Percentiles rank a stretch among this genome's conserved stretches.
These are phyloP conservation scores for Tympanoctomys barrerae DNA, from an alignment of 2,797 vertebrate genomes.

Conservation along the genomic window DNA sequence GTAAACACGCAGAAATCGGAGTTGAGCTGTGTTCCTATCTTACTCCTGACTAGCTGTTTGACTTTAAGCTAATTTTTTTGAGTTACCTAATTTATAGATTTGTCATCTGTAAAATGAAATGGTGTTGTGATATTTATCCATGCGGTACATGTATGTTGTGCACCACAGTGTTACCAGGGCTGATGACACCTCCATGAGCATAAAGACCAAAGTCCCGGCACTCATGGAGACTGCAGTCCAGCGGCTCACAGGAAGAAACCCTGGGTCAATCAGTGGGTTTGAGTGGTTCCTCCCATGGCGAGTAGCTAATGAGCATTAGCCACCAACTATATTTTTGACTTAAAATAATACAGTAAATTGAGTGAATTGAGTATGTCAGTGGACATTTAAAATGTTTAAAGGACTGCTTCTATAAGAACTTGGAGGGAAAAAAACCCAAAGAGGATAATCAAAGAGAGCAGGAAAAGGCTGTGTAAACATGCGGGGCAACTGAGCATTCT, in stretches of 20 bases:
- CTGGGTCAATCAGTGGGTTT: not conserved
- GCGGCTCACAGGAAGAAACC: not conserved
- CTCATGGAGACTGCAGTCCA: not conserved
- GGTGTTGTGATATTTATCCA: not conserved
- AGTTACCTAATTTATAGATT: not conserved
- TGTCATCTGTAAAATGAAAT: slow-evolving; percentile 18
- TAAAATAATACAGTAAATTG: not conserved
- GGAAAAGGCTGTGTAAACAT: slow-evolving; percentile 18
- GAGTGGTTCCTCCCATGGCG: not conserved
- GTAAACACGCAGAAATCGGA: not conserved
- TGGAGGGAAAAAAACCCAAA: slow-evolving; percentile 9
- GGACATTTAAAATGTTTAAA: not conserved
- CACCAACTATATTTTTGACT: not conserved
- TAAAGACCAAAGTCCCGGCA: not conserved
- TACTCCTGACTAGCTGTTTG: not conserved
- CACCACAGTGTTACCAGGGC: not conserved
- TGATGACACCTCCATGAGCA: not conserved
- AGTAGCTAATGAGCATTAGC: not conserved
- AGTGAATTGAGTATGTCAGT: not conserved
- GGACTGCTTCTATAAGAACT: not conserved
- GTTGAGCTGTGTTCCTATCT: not conserved
- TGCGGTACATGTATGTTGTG: not conserved
- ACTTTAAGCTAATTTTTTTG: not conserved
- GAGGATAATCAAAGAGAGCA: slow-evolving; percentile 23
- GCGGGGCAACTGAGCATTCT: not conserved